Percentiles rank a stretch among this genome's conserved stretches.
Evolutionary conservation across 2,888 invertebrate species (phyloP).

Genomic region (Balanococcus diminutus): DNA sequence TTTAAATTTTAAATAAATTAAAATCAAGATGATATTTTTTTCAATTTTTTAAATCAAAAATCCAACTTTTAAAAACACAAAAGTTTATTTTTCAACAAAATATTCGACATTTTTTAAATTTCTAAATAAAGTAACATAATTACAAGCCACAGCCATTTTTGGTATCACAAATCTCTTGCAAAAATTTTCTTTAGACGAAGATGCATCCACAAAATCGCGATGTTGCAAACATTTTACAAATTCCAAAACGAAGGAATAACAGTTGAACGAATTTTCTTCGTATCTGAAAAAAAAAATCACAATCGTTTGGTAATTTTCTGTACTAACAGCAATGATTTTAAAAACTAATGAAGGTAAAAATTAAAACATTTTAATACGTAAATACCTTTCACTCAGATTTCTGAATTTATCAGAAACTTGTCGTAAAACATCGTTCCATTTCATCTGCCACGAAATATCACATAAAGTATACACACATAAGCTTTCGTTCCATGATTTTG

Average conservation of each 20-base stretch:
- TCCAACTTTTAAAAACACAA: not conserved
- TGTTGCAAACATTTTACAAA: conserved; percentile 70
- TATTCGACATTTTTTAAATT: not conserved
- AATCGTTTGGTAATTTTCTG: not conserved
- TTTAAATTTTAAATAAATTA: too few species aligned
- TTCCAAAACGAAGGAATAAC: conserved; percentile 83
- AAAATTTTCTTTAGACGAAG: not conserved
- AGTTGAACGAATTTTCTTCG: conserved; percentile 78
- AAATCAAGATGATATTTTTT: too few species aligned
- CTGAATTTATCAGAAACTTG: conserved; percentile 63
- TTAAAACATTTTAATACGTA: not conserved
- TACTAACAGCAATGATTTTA: not conserved
- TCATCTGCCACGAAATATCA: conserved; percentile 69
- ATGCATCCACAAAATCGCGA: not conserved
- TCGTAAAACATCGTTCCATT: conserved; percentile 74
- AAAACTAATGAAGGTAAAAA: not conserved
- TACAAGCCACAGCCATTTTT: not conserved
- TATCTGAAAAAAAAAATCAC: conserved; percentile 65
- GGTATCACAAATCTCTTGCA: conserved; percentile 34
- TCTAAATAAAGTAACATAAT: conserved; percentile 29
- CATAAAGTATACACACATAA: conserved; percentile 60
- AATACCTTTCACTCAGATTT: conserved; percentile 58
- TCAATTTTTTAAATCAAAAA: too few species aligned
- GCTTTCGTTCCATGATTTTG: conserved; percentile 64
- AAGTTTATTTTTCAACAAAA: not conserved